Conservation (phyloP, 2,113 vertebrate genomes). For the human (Homo sapiens) region DNA sequence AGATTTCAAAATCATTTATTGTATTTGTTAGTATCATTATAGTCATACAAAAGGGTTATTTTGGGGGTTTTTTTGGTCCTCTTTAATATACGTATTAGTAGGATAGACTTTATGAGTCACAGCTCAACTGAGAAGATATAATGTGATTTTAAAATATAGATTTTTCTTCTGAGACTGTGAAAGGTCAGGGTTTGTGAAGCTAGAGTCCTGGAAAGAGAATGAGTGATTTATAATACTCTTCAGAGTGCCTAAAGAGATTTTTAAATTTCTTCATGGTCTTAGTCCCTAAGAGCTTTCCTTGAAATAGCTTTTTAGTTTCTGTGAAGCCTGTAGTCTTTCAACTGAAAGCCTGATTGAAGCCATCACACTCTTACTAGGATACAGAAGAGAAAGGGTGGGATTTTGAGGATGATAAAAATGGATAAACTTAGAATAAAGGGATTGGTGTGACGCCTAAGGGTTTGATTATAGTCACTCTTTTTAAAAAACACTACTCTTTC, state of each 20-base stretch:
- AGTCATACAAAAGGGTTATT: slow-evolving; percentile 40
- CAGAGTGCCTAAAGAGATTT: slow-evolving; percentile 19
- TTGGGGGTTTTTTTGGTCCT: background rate
- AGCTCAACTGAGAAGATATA: slow-evolving; percentile 46
- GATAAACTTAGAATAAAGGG: slow-evolving; percentile 4
- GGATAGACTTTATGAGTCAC: slow-evolving; percentile 40
- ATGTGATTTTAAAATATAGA: slow-evolving; percentile 20
- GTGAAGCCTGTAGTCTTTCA: slow-evolving; percentile 37
- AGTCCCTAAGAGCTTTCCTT: background rate
- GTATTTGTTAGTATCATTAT: slow-evolving; percentile 48
- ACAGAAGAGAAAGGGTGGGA: slow-evolving; percentile 22
- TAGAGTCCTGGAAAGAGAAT: slow-evolving; percentile 27
- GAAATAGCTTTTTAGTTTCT: slow-evolving; percentile 58
- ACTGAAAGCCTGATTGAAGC: slow-evolving; percentile 38
- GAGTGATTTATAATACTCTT: slow-evolving; percentile 13
- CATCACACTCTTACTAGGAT: background rate
- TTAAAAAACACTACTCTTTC: slow-evolving; percentile 14
- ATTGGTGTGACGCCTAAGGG: background rate
- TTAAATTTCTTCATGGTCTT: slow-evolving; percentile 23
- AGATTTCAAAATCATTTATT: background rate
- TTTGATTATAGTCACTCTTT: background rate
- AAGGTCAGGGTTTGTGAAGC: slow-evolving; percentile 57
- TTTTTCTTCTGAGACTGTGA: slow-evolving; percentile 69
- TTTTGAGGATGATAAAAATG: slow-evolving; percentile 16
- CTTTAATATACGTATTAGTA: slow-evolving; percentile 48